These are phyloP conservation scores for Parambassis ranga DNA, from an alignment of 2,797 vertebrate genomes.

Conservation along the genomic window DNA sequence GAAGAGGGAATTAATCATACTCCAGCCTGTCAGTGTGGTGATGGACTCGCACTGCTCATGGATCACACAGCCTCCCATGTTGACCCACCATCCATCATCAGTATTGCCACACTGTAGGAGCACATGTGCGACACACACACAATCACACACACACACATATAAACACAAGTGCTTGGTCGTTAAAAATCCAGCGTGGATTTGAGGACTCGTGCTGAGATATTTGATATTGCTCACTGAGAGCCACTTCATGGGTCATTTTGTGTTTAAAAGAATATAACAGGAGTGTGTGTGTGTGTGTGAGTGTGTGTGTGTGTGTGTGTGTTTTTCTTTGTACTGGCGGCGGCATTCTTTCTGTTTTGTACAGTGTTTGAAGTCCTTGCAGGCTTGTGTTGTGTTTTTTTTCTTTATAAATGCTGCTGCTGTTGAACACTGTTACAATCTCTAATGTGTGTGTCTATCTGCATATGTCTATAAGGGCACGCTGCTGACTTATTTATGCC, in stretches of 20 bases:
- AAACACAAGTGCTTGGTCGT: not conserved
- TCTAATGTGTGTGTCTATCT: conserved; percentile 27
- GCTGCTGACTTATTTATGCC: conserved; percentile 65
- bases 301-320: not conserved
- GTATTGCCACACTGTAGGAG: conserved; percentile 24
- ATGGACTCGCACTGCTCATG: conserved; percentile 53
- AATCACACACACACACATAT: not conserved
- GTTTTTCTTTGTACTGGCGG: too few species aligned
- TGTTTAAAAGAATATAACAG: not conserved
- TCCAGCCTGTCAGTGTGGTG: conserved; percentile 36
- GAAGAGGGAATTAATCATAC: conserved; percentile 57
- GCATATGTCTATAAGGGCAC: conserved; percentile 38
- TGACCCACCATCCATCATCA: conserved; percentile 60
- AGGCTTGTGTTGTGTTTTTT: too few species aligned
- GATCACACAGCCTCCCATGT: conserved; percentile 50
- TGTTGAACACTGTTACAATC: conserved; percentile 15
- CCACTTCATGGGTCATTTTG: not conserved
- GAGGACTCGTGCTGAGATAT: not conserved
- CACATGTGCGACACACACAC: conserved; percentile 11
- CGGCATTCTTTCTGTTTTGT: too few species aligned
- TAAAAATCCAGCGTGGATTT: not conserved
- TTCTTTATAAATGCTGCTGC: conserved; percentile 12
- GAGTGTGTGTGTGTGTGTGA: conserved; percentile 1
- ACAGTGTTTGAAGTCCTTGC: too few species aligned
- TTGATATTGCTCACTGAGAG: not conserved